phyloP scores from a whole-genome alignment of 2,113 vertebrate species.

The Orthonyx spaldingii region DNA sequence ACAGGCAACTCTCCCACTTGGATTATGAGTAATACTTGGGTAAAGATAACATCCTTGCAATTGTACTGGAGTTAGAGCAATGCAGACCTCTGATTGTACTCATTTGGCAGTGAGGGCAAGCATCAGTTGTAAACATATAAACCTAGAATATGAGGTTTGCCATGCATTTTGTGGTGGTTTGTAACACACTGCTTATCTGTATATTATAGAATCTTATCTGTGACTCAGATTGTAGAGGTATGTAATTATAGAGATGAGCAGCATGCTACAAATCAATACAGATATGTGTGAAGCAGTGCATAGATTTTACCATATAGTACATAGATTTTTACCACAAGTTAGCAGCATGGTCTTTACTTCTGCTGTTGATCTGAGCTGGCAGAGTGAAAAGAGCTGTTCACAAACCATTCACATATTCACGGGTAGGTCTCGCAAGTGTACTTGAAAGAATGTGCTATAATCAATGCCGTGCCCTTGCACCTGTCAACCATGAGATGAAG shows the following conservation, averaged over 20 bases:
- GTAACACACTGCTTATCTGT: background rate
- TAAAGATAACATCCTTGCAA: background rate
- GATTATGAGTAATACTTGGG: background rate
- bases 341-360: background rate
- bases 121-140: background rate
- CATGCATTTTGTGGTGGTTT: background rate
- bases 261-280: background rate
- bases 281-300: accelerated
- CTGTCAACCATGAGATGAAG: background rate
- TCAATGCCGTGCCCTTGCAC: background rate
- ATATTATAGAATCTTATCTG: background rate
- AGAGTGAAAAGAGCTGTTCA: background rate
- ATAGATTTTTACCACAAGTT: background rate
- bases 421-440: background rate
- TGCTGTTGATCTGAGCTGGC: background rate
- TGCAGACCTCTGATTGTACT: background rate
- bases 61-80: background rate
- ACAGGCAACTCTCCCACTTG: background rate
- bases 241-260: background rate
- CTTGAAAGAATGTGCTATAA: background rate
- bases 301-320: background rate
- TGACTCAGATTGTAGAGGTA: background rate
- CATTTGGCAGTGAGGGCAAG: background rate
- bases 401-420: background rate
- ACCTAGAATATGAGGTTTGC: background rate